Evolutionary conservation across 2,797 vertebrate species (phyloP), one percentile per base, ranked within the genome.

Genomic region (Crenichthys baileyi): DNA sequence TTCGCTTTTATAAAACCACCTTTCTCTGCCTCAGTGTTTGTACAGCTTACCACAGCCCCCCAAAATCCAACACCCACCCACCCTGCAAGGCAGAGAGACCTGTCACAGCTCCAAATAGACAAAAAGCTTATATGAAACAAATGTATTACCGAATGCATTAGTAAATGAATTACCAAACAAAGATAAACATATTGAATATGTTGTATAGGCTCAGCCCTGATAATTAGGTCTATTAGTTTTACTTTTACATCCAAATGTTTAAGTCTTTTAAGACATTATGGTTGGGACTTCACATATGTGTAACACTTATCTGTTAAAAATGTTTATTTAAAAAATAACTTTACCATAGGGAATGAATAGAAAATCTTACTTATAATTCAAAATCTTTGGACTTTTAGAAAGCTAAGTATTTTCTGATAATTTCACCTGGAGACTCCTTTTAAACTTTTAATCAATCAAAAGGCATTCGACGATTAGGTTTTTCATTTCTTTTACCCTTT

Each of bases 21-120:
- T 11, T 72, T 71, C 84, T 78, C 84, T 80, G 78, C 80, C 83
- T 88, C 82, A 82, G 60, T 91, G 93, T 93, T 93, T 90, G 87
- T 80, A 75, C 76, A 90, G 85, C 81, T 84, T 60, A 70, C 90
- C 84, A n/a, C 91, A 85, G 68, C 83, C 84, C 83, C 78, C 79
- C 68, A 36, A 79, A 87, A 81, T 68, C 75, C 83, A 80, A 72
- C 72, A 75, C 83, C 85, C 85, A 79, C 77, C 78, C 81, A 77
- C 79, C 60, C 86, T 83, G 76, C 77, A 65, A 75, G 70, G 79
- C 73, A 63, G 22, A 71, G 51, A n/a, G n/a, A 56, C 16, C 70
- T 29, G 63, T 76, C 72, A 65, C 67, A 78, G n/a, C 77, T 78
- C 73, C 36, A 73, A 70, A 83, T 31, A 61, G 55, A 82, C 75